phyloP scores from a whole-genome alignment of 2,888 invertebrate genomes.

The Stenodera caucasica region DNA sequence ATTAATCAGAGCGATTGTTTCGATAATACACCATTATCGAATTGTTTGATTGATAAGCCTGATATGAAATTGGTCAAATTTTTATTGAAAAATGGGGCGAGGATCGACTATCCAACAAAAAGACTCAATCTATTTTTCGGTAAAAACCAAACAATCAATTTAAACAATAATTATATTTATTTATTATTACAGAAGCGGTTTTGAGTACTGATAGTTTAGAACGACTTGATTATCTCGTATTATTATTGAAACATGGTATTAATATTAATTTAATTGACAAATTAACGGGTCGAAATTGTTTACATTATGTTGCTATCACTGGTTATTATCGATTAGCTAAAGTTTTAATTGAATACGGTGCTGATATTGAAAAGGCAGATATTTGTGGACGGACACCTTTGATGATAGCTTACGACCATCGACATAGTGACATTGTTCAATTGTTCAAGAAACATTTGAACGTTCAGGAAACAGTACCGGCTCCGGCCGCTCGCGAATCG shows the following conservation, averaged over 20 bases:
- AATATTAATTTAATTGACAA: conserved; percentile 22
- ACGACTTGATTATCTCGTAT: conserved; percentile 17
- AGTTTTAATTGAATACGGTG: conserved; percentile 21
- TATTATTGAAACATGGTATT: conserved; percentile 22
- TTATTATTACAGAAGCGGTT: conserved; percentile 23
- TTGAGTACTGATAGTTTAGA: conserved; percentile 10
- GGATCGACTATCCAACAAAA: conserved; percentile 1
- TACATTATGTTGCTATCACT: conserved; percentile 26
- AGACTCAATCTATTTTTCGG: conserved; percentile 19
- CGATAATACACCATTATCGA: conserved; percentile 38
- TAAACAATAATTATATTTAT: neutral
- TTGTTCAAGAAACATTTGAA: neutral
- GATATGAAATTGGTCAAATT: conserved; percentile 30
- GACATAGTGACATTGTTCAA: conserved; percentile 1
- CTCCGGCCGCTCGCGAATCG: too few relatives aligned
- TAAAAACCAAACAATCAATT: neutral
- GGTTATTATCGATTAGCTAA: conserved; percentile 26
- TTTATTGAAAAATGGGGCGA: conserved; percentile 36
- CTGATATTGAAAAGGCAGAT: conserved; percentile 13
- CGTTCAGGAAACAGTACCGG: too few relatives aligned
- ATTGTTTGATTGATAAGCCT: conserved; percentile 31
- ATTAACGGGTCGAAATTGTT: conserved; percentile 21
- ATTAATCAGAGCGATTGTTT: conserved; percentile 36
- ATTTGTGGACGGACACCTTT: conserved; percentile 2
- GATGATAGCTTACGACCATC: conserved; percentile 13